Evolutionary conservation across 2,888 invertebrate species (phyloP).

Genomic region (Gastracanthus pulcherrimus): DNA sequence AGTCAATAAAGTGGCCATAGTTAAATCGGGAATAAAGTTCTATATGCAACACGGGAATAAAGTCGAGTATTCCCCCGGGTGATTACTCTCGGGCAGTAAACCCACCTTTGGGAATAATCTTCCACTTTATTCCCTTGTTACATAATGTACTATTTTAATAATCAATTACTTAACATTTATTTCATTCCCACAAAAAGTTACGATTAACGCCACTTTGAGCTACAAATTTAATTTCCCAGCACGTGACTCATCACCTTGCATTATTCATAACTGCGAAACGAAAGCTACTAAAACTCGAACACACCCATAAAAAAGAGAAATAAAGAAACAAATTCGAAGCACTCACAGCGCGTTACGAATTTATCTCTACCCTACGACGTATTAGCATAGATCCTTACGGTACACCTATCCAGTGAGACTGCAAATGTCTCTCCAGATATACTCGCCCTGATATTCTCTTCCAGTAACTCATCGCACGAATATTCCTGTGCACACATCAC

Average conservation of each 20-base stretch:
- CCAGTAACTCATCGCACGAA: no score
- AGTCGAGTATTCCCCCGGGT: no score
- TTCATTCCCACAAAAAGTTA: no score
- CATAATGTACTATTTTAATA: no score
- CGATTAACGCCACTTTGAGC: neutral
- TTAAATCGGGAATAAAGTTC: no score
- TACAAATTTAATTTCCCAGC: conserved; percentile 4
- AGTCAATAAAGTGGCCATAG: no score
- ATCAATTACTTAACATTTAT: no score
- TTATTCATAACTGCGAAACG: neutral
- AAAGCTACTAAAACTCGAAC: neutral
- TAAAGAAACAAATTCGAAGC: neutral
- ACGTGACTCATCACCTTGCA: neutral
- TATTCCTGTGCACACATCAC: neutral
- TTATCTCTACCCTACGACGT: neutral
- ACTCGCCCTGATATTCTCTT: no score
- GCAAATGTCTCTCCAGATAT: neutral
- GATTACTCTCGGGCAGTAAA: no score
- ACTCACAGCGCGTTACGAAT: neutral
- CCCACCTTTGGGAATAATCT: no score
- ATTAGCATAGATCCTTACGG: neutral
- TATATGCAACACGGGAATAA: no score
- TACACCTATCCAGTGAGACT: neutral
- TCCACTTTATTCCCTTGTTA: no score
- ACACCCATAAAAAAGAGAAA: neutral